Percentiles rank a stretch among this genome's conserved stretches.
Evolutionary conservation across 2,797 vertebrate genomes (phyloP).

Genomic region (Hypotaenidia philippensis): DNA sequence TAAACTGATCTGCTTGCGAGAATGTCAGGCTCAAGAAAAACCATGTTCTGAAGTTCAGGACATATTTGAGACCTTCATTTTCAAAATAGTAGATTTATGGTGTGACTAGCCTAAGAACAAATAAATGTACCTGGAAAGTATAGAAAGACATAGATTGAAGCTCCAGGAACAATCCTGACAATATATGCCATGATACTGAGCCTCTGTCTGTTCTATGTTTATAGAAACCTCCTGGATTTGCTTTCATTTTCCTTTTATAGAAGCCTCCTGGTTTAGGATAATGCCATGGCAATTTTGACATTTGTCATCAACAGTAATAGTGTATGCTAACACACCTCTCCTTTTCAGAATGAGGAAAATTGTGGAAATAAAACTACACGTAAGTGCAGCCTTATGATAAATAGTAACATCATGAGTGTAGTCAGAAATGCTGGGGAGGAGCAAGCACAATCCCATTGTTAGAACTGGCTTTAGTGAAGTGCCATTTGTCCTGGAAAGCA

Average conservation of each 20-base stretch:
- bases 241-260: no score
- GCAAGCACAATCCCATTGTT: fast-evolving
- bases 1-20: neutral
- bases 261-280: neutral
- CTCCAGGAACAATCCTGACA: neutral
- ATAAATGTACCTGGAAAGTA: neutral
- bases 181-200: neutral
- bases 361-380: neutral
- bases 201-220: neutral
- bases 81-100: neutral
- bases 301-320: neutral
- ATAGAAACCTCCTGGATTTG: neutral
- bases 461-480: neutral
- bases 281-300: neutral
- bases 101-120: neutral
- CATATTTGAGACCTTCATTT: neutral
- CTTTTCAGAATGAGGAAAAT: neutral
- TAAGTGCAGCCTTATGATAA: neutral
- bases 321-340: neutral
- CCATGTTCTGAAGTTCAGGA: neutral
- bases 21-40: neutral
- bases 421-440: neutral
- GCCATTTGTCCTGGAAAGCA: neutral
- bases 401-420: neutral
- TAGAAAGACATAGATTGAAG: neutral